Evolutionary conservation across 2,888 invertebrate genomes (phyloP).

Genomic region (Cinara cedri): DNA sequence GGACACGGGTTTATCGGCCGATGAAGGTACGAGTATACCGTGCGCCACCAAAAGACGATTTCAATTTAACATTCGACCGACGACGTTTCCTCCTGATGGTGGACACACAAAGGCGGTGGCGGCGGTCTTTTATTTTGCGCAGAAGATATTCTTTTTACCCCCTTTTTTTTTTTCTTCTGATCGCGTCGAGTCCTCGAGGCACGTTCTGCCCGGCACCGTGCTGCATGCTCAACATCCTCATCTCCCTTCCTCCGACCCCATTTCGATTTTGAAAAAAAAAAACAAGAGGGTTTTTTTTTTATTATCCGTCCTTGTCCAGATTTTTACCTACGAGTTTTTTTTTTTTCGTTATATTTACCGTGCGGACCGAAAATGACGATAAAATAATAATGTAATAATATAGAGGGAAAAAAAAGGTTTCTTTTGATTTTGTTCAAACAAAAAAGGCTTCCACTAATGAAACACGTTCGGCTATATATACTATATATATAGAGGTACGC

Average conservation of each 20-base stretch:
- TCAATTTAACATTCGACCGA: slow-evolving; percentile 57
- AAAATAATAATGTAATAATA: slow-evolving; percentile 51
- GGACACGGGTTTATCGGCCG: slow-evolving; percentile 51
- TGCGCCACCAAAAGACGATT: slow-evolving; percentile 36
- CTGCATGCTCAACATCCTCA: background rate
- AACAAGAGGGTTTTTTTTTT: slow-evolving; percentile 17
- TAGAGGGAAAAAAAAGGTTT: slow-evolving; percentile 25
- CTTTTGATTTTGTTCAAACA: slow-evolving; percentile 55
- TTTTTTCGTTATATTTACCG: slow-evolving; percentile 33
- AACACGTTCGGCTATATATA: slow-evolving; percentile 20
- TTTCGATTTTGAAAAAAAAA: slow-evolving; percentile 49
- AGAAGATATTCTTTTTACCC: slow-evolving; percentile 7
- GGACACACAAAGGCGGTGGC: slow-evolving; percentile 48
- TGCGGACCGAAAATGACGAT: slow-evolving; percentile 49
- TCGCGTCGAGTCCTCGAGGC: slow-evolving; percentile 38
- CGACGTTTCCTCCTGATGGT: slow-evolving; percentile 47
- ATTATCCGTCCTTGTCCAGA: slow-evolving; percentile 38
- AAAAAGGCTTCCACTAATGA: slow-evolving; percentile 47
- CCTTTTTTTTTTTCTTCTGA: slow-evolving; percentile 4
- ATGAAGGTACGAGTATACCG: slow-evolving; percentile 19
- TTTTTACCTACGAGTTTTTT: slow-evolving; percentile 49
- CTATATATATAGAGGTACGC: too few relatives aligned
- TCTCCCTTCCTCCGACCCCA: background rate
- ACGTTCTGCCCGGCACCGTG: slow-evolving; percentile 35
- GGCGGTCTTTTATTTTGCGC: slow-evolving; percentile 43